A percentile compares a stretch with the other conserved stretches of the same genome.
phyloP scores from a whole-genome alignment of 37 sponge, comb jelly and placozoan genomes.

The Theonella swinhoei region DNA sequence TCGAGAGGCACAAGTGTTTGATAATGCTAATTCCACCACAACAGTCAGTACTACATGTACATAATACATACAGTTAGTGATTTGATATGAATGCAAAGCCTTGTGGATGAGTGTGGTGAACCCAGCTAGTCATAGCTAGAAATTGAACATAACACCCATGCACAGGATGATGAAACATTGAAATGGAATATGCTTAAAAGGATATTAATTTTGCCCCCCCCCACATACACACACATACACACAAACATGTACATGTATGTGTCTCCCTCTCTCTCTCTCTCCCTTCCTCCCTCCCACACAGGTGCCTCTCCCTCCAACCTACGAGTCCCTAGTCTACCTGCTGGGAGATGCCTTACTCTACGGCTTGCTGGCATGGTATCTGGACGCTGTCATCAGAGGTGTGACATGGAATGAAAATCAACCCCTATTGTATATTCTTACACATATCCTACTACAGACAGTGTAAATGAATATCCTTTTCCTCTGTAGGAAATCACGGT shows the following conservation, averaged over 20 bases:
- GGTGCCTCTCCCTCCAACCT: constrained; percentile 78
- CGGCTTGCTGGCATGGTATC: constrained; percentile 89
- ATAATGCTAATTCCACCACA: neutral
- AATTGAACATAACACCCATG: no score
- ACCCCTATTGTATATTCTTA: neutral
- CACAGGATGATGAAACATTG: no score
- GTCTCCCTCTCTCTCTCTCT: constrained; percentile 1
- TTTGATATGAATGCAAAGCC: no score
- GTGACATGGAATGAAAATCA: no score
- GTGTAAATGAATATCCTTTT: neutral
- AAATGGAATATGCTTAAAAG: no score
- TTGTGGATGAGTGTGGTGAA: no score
- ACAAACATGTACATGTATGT: constrained; percentile 17
- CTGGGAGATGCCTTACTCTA: constrained; percentile 80
- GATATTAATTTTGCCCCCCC: no score
- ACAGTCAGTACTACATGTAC: no score
- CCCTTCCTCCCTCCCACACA: no score
- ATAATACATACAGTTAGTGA: no score
- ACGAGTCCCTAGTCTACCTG: constrained; percentile 62
- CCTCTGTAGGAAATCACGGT: constrained; percentile 71
- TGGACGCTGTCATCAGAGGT: constrained; percentile 84
- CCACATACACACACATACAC: neutral
- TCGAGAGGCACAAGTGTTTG: neutral
- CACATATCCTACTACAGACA: neutral
- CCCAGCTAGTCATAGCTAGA: no score